These are phyloP conservation scores for Iselma pallidipennis DNA, from an alignment of 2,888 invertebrate genomes.

Conservation along the genomic window DNA sequence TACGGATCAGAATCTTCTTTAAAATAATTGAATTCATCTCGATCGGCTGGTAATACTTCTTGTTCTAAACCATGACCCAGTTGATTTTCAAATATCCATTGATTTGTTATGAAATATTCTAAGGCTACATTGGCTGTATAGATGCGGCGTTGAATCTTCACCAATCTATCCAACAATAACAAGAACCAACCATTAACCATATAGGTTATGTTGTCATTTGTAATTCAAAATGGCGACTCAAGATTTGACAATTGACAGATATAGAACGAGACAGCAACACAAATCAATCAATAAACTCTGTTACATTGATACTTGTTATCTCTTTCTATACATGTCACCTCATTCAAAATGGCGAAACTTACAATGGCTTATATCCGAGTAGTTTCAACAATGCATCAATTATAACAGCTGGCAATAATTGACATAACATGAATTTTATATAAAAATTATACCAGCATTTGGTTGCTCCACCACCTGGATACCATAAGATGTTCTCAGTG, in stretches of 20 bases:
- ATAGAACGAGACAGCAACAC: too few relatives aligned
- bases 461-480: conserved; percentile 63
- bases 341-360: conserved; percentile 13
- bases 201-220: conserved; percentile 91
- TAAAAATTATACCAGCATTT: conserved; percentile 65
- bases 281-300: too few relatives aligned
- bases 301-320: too few relatives aligned
- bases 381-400: conserved; percentile 70
- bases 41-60: conserved; percentile 58
- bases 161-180: conserved; percentile 65
- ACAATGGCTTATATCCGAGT: conserved; percentile 73
- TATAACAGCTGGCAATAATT: conserved; percentile 78
- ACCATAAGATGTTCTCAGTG: conserved; percentile 72
- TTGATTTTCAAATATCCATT: conserved; percentile 76
- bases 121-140: conserved; percentile 75
- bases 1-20: conserved; percentile 56
- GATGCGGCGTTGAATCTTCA: conserved; percentile 79
- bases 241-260: too few relatives aligned
- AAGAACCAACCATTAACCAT: conserved; percentile 56
- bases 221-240: conserved; percentile 73
- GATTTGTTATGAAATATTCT: conserved; percentile 72
- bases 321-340: background rate
- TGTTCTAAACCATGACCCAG: conserved; percentile 62
- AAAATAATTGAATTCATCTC: conserved; percentile 32
- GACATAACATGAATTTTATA: conserved; percentile 69